Percentiles rank a stretch among this genome's conserved stretches.
phyloP scores from a whole-genome alignment of 2,888 invertebrate species.

The Chymomyza fuscimana region DNA sequence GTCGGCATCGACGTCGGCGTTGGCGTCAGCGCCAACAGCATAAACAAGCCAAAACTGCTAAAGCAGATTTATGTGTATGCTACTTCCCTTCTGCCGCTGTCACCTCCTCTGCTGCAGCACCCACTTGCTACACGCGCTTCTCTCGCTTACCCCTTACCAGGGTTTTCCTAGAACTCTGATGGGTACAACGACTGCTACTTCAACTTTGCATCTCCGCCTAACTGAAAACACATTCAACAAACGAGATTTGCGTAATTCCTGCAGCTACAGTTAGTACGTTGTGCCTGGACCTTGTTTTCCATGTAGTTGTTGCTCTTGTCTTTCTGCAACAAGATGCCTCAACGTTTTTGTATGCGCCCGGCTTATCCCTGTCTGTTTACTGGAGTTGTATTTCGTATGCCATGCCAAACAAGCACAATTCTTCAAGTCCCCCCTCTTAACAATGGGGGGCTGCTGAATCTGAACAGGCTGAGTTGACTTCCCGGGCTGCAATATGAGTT shows the following conservation, averaged over 20 bases:
- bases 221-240: constrained; percentile 73
- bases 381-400: constrained; percentile 69
- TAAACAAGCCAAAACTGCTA: constrained; percentile 62
- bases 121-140: background rate
- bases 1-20: constrained; percentile 28
- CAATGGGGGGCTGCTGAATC: background rate
- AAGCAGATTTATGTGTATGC: constrained; percentile 55
- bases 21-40: constrained; percentile 36
- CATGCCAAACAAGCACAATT: constrained; percentile 58
- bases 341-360: background rate
- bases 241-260: constrained; percentile 75
- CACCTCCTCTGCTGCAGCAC: background rate
- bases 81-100: background rate
- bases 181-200: background rate
- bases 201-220: constrained; percentile 56
- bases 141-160: background rate
- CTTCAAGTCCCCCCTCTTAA: background rate
- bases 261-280: constrained; percentile 53
- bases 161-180: background rate
- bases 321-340: constrained; percentile 19
- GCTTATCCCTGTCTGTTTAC: constrained; percentile 60
- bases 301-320: constrained; percentile 7
- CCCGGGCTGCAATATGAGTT: constrained; percentile 53
- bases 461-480: background rate
- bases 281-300: background rate